Evolutionary conservation across 2,797 vertebrate genomes (phyloP), one percentile per base, ranked within the genome.

Genomic region (Hydrophis major): DNA sequence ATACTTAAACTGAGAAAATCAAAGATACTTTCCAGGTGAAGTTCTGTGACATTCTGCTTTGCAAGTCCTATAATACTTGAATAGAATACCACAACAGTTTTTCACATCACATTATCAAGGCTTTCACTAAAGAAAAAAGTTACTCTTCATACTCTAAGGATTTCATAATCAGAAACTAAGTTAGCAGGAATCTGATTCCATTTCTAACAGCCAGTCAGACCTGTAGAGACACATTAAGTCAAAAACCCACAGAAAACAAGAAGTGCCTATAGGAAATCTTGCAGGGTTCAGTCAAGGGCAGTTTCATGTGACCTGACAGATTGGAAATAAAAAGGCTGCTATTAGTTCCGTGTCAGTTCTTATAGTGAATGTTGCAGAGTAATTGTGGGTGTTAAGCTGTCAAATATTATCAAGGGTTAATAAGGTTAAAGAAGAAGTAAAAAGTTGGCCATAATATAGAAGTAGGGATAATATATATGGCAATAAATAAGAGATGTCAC

Each of bases 361-460:
- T 97, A 94, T 97, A 97, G 96, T 27, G 94, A 97, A 97, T 96
- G 96, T 96, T 97, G 95, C 93, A 96, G 97, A 97, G 97, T 98
- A 98, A 98, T 97, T 96, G 97, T 97, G 97, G 97, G 97, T 97
- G 98, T 98, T 98, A 98, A 98, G 96, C 97, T 98, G 98, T 98
- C 97, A 98, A 97, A 96, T 97, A 96, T 97, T 96, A 97, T 97
- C 97, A 98, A 97, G 97, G 98, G 97, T 98, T 98, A 98, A 98
- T 98, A 98, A 98, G 98, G 98, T 98, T 98, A 98, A 98, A 96
- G 95, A 97, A 98, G 97, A 97, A 97, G 96, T 97, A 98, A 97
- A 98, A 97, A 95, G 95, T 96, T 96, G 95, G 95, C 96, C 97
- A 97, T 96, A 98, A 97, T 97, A 97, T 97, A 97, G 96, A 96